These are phyloP conservation scores for Potorous gilbertii DNA, from an alignment of 2,797 vertebrate genomes.

Conservation along the genomic window DNA sequence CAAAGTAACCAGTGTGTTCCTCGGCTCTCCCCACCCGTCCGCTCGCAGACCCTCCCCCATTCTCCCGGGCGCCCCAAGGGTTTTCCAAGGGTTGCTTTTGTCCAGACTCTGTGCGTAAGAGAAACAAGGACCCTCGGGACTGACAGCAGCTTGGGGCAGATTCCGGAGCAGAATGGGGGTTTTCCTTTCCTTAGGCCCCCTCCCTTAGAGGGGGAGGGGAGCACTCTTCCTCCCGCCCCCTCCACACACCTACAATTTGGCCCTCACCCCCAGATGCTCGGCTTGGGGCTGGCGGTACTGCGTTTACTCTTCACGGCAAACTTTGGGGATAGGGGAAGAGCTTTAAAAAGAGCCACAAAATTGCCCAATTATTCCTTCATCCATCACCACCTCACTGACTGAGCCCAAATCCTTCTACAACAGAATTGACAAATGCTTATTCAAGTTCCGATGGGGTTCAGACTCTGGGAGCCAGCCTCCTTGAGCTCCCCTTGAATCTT, in stretches of 20 bases:
- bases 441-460: neutral
- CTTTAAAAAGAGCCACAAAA: neutral
- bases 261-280: accelerated
- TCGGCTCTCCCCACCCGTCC: neutral
- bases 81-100: neutral
- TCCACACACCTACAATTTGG: neutral
- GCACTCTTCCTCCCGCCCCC: neutral
- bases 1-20: conserved; percentile 19
- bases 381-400: neutral
- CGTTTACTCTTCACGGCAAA: neutral
- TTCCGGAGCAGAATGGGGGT: neutral
- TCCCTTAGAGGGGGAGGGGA: neutral
- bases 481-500: too few species aligned
- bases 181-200: neutral
- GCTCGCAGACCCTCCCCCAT: neutral
- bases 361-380: neutral
- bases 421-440: neutral
- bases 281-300: neutral
- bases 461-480: too few species aligned
- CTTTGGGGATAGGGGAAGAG: neutral
- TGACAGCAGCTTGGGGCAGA: neutral
- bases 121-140: neutral
- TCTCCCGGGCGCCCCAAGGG: neutral
- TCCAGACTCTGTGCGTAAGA: neutral
- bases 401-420: too few species aligned